Conservation (phyloP, 2,888 invertebrate genomes). For the Empis livida region DNA sequence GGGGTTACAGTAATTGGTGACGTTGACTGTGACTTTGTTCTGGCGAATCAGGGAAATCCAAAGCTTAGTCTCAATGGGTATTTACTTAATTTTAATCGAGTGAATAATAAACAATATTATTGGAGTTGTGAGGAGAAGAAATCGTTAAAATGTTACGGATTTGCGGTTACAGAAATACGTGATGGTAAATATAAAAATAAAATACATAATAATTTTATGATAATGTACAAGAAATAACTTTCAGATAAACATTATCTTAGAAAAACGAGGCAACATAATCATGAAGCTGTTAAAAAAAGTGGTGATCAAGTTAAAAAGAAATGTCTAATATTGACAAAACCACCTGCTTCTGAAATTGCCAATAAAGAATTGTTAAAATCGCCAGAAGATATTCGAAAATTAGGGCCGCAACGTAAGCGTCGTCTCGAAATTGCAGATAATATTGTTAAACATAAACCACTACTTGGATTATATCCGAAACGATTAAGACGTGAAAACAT, state of each 20-base stretch:
- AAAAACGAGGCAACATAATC: background rate
- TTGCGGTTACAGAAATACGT: background rate
- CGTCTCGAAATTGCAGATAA: background rate
- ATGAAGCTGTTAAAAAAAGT: background rate
- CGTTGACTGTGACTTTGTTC: background rate
- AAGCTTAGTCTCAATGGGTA: background rate
- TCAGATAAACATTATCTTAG: background rate
- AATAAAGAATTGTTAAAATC: background rate
- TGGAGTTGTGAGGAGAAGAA: background rate
- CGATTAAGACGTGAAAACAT: background rate
- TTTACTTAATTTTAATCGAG: background rate
- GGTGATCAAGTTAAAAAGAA: background rate
- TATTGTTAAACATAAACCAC: background rate
- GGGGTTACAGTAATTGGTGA: background rate
- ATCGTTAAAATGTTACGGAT: background rate
- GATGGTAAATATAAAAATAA: background rate
- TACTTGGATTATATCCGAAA: background rate
- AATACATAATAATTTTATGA: no score
- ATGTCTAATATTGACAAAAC: background rate
- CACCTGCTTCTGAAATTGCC: background rate
- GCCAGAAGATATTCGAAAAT: background rate
- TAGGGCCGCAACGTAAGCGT: background rate
- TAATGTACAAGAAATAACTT: no score
- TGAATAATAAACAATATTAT: background rate
- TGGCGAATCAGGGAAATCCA: background rate